These are phyloP conservation scores for Nemapogon koenigi DNA, from an alignment of 2,888 invertebrate species.

Conservation along the genomic window DNA sequence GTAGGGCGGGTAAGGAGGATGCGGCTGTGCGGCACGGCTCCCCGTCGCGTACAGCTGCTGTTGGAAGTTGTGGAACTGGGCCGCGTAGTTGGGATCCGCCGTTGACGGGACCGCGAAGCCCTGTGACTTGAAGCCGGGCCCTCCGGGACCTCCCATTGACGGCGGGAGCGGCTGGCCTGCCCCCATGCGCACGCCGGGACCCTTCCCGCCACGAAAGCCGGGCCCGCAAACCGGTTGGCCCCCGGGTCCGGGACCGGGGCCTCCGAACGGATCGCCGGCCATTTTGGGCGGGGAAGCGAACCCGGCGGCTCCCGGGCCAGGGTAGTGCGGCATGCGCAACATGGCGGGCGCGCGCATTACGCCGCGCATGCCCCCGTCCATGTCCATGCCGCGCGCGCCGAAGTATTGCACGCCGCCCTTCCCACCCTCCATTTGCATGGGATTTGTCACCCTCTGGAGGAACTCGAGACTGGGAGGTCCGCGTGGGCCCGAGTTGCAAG, in stretches of 20 bases:
- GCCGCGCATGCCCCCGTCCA: constrained; percentile 56
- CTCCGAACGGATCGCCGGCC: constrained; percentile 35
- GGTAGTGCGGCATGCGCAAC: constrained; percentile 56
- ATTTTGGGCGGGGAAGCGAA: constrained; percentile 56
- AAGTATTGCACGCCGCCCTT: constrained; percentile 75
- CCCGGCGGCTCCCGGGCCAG: constrained; percentile 26
- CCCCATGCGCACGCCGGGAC: constrained; percentile 37
- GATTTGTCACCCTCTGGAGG: constrained; percentile 86
- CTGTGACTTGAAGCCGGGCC: constrained; percentile 75
- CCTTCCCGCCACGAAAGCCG: constrained; percentile 45
- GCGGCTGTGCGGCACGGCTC: constrained; percentile 47
- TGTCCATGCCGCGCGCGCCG: constrained; percentile 63
- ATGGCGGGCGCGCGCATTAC: constrained; percentile 47
- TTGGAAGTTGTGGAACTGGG: constrained; percentile 95
- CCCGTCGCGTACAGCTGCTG: constrained; percentile 91
- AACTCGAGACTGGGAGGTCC: constrained; percentile 91
- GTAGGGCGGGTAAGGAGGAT: constrained; percentile 52
- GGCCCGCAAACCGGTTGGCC: constrained; percentile 38
- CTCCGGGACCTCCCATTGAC: constrained; percentile 70
- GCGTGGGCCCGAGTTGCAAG: constrained; percentile 71
- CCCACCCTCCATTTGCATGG: constrained; percentile 74
- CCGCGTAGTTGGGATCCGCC: constrained; percentile 91
- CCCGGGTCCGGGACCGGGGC: constrained; percentile 22
- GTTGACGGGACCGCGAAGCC: constrained; percentile 85
- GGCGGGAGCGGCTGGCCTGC: constrained; percentile 78